Evolutionary conservation across 2,797 vertebrate genomes (phyloP).

Genomic region (Varecia variegata): DNA sequence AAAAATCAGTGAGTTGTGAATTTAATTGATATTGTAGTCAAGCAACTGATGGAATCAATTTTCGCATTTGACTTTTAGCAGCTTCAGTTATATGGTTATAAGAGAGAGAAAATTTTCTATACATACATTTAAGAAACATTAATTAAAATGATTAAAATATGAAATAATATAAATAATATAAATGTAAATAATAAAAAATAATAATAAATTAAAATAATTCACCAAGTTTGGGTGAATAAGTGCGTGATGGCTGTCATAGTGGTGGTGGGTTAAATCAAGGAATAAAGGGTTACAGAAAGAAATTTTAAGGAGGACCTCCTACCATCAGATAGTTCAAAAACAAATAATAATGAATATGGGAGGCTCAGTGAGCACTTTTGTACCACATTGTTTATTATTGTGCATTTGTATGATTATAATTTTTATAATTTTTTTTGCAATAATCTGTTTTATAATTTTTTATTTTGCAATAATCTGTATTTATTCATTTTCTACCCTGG

Average conservation of each 20-base stretch:
- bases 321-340: not conserved
- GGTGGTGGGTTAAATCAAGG: not conserved
- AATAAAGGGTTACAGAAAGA: not conserved
- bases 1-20: not conserved
- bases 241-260: not conserved
- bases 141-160: not conserved
- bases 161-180: too few relatives aligned
- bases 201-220: too few relatives aligned
- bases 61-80: not conserved
- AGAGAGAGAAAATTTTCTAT: not conserved
- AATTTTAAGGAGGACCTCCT: not conserved
- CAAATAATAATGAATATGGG: not conserved
- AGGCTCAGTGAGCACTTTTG: not conserved
- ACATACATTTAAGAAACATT: not conserved
- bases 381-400: not conserved
- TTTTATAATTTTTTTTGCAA: not conserved
- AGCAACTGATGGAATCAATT: not conserved
- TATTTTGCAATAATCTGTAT: not conserved
- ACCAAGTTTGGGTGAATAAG: not conserved
- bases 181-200: too few relatives aligned
- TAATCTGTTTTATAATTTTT: not conserved
- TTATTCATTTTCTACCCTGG: not conserved
- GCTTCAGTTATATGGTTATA: not conserved
- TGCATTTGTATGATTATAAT: not conserved
- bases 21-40: not conserved